Evolutionary conservation across 1,140 invertebrate genomes (phyloP), one percentile per base, ranked within the genome.

Genomic region (Euwallacea fornicatus): DNA sequence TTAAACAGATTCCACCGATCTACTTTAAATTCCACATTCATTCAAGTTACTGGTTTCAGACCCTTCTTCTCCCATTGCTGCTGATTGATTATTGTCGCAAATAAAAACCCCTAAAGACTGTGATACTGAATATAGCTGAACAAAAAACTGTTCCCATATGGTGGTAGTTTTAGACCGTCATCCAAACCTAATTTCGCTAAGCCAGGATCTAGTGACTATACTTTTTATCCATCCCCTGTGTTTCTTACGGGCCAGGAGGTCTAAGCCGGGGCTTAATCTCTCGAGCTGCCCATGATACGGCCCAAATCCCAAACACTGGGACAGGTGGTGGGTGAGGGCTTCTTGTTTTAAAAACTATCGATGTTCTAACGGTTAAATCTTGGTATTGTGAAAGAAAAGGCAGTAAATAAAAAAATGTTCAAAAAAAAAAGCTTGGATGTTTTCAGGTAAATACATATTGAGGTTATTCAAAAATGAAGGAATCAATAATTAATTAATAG

Each of bases 281-380:
- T 71, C 43, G 69, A 71, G 69, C 54, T 71, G 69, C 69, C 69
- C 69, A 71, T 71, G 69, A 71, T 71, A 71, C 69, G 69, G 62
- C 63, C 62, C 46, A 66, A 71, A 71, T 71, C 62, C 69, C 69
- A 71, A 71, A 71, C 69, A 71, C 8, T 71, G 69, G 56, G 62
- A 66, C 69, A 71, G 69, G 69, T 71, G 69, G 69, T 71, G 63
- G 50, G 50, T 46, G 46, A 15, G 47, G 56, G 43, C 69, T 66
- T 46, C 54, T 61, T 55, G 69, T 71, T 71, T 71, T 71, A 71
- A 71, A 58, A 15, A 16, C 41, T 63, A 60, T 71, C 69, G 69
- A 71, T 41, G 21, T 66, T 42, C 42, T 71, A 71, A 50, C 42
- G 21, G 1, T 33, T 33, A 33, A 33, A 33, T 33, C 21, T 33